Conservation (phyloP, 1,140 invertebrate genomes). For the Dendroctonus valens region DNA sequence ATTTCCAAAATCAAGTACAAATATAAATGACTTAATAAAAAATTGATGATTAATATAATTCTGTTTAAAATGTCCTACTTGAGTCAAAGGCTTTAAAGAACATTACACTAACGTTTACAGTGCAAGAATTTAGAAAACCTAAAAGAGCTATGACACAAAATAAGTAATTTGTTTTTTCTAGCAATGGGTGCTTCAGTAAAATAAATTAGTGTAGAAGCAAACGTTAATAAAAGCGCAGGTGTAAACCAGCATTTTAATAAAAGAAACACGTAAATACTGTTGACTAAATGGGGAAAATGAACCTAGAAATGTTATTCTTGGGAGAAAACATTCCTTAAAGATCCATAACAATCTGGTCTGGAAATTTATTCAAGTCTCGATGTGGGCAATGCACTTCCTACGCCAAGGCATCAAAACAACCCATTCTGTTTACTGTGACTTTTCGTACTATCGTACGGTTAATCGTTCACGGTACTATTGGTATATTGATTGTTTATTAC, state of each 20-base stretch:
- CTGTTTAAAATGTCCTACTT: too few species aligned
- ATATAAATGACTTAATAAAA: too few species aligned
- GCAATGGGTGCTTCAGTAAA: background rate
- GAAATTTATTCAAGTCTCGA: slow-evolving; percentile 26
- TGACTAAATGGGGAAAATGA: slow-evolving; percentile 2
- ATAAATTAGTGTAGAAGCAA: background rate
- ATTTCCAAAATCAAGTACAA: too few species aligned
- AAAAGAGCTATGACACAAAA: too few species aligned
- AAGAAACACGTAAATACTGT: slow-evolving; percentile 2
- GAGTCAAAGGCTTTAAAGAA: too few species aligned
- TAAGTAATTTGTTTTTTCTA: too few species aligned
- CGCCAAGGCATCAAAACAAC: slow-evolving; percentile 26
- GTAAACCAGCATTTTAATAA: slow-evolving; percentile 1
- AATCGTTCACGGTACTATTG: too few species aligned
- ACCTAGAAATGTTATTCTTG: slow-evolving; percentile 14
- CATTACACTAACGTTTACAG: too few species aligned
- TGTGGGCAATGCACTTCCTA: slow-evolving; percentile 32
- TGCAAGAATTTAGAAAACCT: too few species aligned
- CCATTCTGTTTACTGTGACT: slow-evolving; percentile 22
- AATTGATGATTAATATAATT: too few species aligned
- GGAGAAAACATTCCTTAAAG: slow-evolving; percentile 18
- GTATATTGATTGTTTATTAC: too few species aligned
- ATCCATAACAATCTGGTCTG: slow-evolving; percentile 26
- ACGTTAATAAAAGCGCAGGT: background rate
- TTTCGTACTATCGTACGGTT: slow-evolving; percentile 16